Evolutionary conservation across 2,888 invertebrate species (phyloP).

Genomic region (Drosophila kokeensis): DNA sequence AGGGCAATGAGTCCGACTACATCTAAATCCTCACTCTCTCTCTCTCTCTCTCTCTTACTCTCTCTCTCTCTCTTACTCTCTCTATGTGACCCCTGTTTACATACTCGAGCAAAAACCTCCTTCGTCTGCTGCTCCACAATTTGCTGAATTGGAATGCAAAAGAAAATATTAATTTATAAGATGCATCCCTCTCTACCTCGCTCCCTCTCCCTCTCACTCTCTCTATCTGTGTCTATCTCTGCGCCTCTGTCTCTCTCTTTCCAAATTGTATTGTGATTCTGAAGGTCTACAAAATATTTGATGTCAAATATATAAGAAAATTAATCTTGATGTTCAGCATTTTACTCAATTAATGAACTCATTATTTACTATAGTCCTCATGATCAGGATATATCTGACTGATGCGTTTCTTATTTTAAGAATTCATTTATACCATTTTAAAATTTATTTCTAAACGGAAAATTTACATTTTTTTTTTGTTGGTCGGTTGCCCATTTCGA

Average conservation of each 20-base stretch:
- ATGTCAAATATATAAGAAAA: constrained; percentile 56
- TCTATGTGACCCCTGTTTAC: not conserved
- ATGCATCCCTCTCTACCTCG: constrained; percentile 15
- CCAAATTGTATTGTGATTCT: constrained; percentile 51
- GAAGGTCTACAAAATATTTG: constrained; percentile 39
- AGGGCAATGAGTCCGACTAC: not conserved
- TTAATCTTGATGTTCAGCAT: constrained; percentile 44
- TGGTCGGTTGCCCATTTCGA: too few species aligned
- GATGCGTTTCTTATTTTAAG: not conserved
- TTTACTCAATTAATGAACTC: not conserved
- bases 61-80: not conserved
- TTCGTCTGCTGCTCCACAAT: not conserved
- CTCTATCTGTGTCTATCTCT: not conserved
- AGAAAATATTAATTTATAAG: constrained; percentile 23
- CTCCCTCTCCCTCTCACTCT: not conserved
- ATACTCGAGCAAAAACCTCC: not conserved
- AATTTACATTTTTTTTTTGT: not conserved
- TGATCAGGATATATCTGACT: not conserved
- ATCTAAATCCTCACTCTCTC: not conserved
- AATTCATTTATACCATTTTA: not conserved
- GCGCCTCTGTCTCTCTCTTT: constrained; percentile 14
- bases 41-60: too few species aligned
- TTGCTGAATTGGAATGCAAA: constrained; percentile 9
- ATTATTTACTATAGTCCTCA: not conserved
- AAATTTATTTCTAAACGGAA: not conserved